Evolutionary conservation across 1,140 invertebrate species (phyloP).

Genomic region (Dreissena rostriformis): DNA sequence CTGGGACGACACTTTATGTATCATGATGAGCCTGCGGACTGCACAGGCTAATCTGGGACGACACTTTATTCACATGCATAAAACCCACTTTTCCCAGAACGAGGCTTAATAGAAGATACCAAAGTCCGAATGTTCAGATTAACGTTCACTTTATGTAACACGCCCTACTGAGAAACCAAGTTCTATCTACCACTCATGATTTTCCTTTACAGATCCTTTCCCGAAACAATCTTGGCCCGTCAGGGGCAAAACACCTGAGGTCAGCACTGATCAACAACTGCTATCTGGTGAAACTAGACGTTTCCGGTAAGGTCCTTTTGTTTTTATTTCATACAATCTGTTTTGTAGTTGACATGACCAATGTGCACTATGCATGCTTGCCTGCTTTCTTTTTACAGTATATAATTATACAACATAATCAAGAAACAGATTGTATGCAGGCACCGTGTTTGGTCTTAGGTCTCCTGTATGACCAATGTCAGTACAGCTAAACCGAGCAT

Average conservation of each 20-base stretch:
- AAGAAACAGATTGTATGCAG: no score
- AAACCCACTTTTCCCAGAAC: neutral
- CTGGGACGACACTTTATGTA: no score
- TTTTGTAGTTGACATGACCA: no score
- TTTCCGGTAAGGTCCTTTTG: conserved; percentile 33
- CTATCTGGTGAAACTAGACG: conserved; percentile 28
- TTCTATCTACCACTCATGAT: neutral
- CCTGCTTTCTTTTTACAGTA: no score
- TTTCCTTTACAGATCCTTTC: conserved; percentile 28
- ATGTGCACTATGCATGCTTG: no score
- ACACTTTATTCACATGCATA: neutral
- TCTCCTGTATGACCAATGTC: no score
- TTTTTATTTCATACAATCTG: no score
- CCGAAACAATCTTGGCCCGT: conserved; percentile 37
- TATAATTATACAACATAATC: no score
- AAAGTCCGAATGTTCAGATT: neutral
- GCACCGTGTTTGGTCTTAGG: no score
- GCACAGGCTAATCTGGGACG: neutral
- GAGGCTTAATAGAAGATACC: neutral
- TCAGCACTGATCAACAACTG: conserved; percentile 22
- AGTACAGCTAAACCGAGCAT: no score
- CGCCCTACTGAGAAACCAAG: neutral
- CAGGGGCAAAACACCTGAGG: conserved; percentile 32
- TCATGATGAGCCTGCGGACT: no score
- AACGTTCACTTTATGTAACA: neutral